These are phyloP conservation scores for Drosophila erecta DNA, from an alignment of 1,140 invertebrate species.

Conservation along the genomic window DNA sequence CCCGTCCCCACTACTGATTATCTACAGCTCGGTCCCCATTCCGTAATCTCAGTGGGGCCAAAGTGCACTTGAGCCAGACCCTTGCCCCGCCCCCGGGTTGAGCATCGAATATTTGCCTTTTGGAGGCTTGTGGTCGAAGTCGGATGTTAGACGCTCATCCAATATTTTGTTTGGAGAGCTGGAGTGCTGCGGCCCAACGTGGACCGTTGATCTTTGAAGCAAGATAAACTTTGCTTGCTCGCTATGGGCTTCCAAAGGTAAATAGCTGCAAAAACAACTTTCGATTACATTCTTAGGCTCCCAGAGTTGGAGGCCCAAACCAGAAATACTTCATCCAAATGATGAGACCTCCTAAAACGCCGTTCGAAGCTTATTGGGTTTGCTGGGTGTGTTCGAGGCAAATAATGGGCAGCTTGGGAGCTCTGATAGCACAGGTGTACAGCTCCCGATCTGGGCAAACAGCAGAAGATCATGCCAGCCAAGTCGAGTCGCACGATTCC, in stretches of 20 bases:
- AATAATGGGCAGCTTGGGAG: conserved; percentile 32
- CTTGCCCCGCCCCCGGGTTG: conserved; percentile 17
- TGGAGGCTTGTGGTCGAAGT: conserved; percentile 14
- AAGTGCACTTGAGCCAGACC: conserved; percentile 16
- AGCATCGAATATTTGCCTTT: conserved; percentile 52
- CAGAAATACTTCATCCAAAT: conserved; percentile 24
- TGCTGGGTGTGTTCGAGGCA: conserved; percentile 28
- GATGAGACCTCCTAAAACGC: conserved; percentile 9
- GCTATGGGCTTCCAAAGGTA: conserved; percentile 36
- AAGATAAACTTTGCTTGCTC: conserved; percentile 54
- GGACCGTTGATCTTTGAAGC: conserved; percentile 4
- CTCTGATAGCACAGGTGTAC: conserved; percentile 8
- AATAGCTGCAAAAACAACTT: conserved; percentile 55
- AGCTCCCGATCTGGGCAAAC: conserved; percentile 19
- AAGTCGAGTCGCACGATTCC: neutral
- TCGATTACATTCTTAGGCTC: conserved; percentile 55
- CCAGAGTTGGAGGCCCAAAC: conserved; percentile 12
- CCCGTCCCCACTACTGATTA: conserved; percentile 17
- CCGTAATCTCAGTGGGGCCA: conserved; percentile 14
- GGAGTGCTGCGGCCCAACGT: conserved; percentile 25
- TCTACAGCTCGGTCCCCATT: conserved; percentile 12
- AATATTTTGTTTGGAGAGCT: conserved; percentile 28
- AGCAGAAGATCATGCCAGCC: conserved; percentile 1
- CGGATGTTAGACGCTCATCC: conserved; percentile 27
- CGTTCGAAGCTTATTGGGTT: conserved; percentile 14